Base-by-base conservation (phyloP, 2,888 invertebrate species). In the Pyrocoelia pectoralis region DNA sequence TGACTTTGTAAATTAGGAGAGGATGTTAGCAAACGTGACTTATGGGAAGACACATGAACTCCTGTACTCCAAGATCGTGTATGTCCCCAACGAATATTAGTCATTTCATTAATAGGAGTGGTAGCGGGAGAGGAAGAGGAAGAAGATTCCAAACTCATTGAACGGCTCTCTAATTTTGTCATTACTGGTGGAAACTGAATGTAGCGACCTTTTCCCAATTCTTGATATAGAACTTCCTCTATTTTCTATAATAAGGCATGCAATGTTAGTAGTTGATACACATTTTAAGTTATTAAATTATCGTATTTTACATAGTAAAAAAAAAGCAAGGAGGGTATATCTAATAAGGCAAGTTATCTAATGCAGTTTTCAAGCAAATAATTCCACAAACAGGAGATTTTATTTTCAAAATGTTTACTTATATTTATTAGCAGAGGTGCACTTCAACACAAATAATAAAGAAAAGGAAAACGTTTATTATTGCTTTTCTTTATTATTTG, bases 221-320 rank as follows among this genome's bases (percentile, higher is more conserved):
- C 82, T 70, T 76, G 76, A 71, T 80, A 79, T 74, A 85, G 77
- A 70, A 80, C 79, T 72, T 83, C 82, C 78, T 85, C 85, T 78
- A 85, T 76, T 80, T 80, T 83, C 85, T 85, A 84, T 73, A 83
- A 83, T 76, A 81, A 74, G 73, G 76, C 73, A 67, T 67, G 74
- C 69, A 43, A 43, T 56, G 68, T 68, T 68, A 63, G 63, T 62
- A 62, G 24, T 24, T 24, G 24, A 24, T 33, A n/a, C 2, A 33
- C n/a, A 33, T n/a, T 33, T 24, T 24, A 5, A 24, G 8, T n/a
- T 33, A 33, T 24, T 24, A 24, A 24, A 24, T 24, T 24, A 24
- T 24, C 6, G 3, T 5, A 24, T 24, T 24, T 24, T 24, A n/a
- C n/a, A n/a, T n/a, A n/a, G n/a, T 24, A 24, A 24, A 24, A 24